Evolutionary conservation across 2,113 vertebrate species (phyloP), one percentile per base, ranked within the genome.

Genomic region (Formicarius rufipectus): DNA sequence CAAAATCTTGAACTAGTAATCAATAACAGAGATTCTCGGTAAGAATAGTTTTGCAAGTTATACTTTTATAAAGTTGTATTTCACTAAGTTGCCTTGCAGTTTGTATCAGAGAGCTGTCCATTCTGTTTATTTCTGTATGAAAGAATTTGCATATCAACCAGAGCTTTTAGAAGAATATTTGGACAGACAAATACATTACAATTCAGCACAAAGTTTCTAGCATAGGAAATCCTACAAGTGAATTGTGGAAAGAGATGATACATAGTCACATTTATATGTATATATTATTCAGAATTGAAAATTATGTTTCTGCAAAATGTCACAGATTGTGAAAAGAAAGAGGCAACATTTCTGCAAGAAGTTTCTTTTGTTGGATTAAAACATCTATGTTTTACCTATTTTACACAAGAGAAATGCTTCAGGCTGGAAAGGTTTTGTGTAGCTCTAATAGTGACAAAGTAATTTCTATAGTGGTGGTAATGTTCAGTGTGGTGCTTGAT

Each of bases 1-100:
- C 97, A 98, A 88, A 99, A 99, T 96, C 98, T 99, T 88, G 99
- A 99, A 96, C 96, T 99, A 77, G 98, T 99, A 63, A 95, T 99
- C 90, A 99, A 99, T 95, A 99, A 98, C 94, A 98, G 99, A 96
- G 98, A 99, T 94, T 98, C 97, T 96, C 98, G 99, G 99, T 99
- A 98, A 96, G 96, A 72, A 60, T n/a, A 77, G 50, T 63, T 90
- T 82, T 84, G 47, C 18, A 73, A 90, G 85, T 84, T 88, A 6
- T 2, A 2, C 9, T 73, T 67, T 47, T 67, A n/a, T 80, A 20
- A 78, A 58, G 28, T 53, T 86, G 23, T 44, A 33, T 89, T 87
- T 84, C 20, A 20, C 56, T 16, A 16, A 7, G 15, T 72, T 63
- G 45, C 25, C 44, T 44, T 49, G n/a, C 63, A 0, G 2, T 45